Evolutionary conservation across 1,140 invertebrate genomes (phyloP).

Genomic region (Drosophila gunungcola): DNA sequence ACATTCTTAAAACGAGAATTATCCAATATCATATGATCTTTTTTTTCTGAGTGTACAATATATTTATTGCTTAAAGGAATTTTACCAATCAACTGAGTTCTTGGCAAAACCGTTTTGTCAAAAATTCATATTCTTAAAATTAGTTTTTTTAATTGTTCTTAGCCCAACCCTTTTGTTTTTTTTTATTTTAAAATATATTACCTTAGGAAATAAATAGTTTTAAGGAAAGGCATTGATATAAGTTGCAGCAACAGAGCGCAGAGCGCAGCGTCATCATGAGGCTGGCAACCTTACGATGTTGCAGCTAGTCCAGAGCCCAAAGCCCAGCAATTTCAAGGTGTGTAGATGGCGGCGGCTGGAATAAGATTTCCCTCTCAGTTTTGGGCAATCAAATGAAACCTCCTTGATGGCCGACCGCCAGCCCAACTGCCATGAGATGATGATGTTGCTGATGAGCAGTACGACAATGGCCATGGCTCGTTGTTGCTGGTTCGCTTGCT

Average conservation of each 20-base stretch:
- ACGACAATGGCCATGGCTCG: constrained; percentile 66
- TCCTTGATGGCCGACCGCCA: constrained; percentile 32
- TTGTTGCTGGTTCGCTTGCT: constrained; percentile 24
- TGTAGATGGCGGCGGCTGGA: constrained; percentile 36
- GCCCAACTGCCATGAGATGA: constrained; percentile 38
- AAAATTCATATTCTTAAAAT: too few relatives aligned
- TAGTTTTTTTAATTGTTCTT: too few relatives aligned
- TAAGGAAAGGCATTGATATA: too few relatives aligned
- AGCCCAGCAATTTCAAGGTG: constrained; percentile 40
- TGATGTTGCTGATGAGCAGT: constrained; percentile 51
- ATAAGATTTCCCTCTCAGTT: constrained; percentile 35
- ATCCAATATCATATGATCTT: too few relatives aligned
- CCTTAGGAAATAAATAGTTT: too few relatives aligned
- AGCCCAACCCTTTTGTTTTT: too few relatives aligned
- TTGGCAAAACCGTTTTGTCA: too few relatives aligned
- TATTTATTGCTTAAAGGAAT: too few relatives aligned
- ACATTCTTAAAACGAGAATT: too few relatives aligned
- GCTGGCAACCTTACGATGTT: constrained; percentile 7
- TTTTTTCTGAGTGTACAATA: too few relatives aligned
- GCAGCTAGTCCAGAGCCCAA: constrained; percentile 22
- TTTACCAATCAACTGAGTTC: too few relatives aligned
- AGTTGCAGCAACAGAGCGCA: background rate
- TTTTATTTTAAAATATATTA: too few relatives aligned
- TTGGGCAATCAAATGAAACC: constrained; percentile 57
- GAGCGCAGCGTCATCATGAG: background rate